Conservation (phyloP, 2,888 invertebrate genomes). For the Fabriciana adippe region DNA sequence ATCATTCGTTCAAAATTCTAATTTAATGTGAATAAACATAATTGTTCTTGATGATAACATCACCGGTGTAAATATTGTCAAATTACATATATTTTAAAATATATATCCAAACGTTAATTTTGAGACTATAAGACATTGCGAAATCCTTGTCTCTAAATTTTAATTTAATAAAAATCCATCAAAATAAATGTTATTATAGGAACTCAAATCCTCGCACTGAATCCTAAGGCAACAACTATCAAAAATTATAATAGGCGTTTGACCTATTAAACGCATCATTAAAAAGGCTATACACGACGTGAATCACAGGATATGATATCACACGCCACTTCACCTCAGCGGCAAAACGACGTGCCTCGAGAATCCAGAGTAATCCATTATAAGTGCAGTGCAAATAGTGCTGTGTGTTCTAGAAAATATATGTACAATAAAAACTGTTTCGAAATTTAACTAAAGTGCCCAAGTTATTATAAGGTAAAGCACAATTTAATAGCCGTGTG, state of each 20-base stretch:
- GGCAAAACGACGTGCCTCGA: slow-evolving; percentile 58
- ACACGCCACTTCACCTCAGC: slow-evolving; percentile 58
- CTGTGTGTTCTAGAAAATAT: slow-evolving; percentile 23
- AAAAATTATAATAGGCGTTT: slow-evolving; percentile 67
- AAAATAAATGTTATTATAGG: background rate
- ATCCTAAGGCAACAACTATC: slow-evolving; percentile 38
- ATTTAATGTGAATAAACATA: no score
- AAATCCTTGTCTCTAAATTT: background rate
- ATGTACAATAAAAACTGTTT: slow-evolving; percentile 7
- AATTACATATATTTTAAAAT: no score
- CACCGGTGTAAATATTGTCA: no score
- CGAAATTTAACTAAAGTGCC: background rate
- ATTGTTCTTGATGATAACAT: no score
- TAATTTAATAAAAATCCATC: background rate
- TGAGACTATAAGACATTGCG: no score
- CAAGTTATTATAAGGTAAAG: background rate
- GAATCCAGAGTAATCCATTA: slow-evolving; percentile 57
- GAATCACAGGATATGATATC: slow-evolving; percentile 76
- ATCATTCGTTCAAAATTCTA: no score
- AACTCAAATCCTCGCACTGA: background rate
- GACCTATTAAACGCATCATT: slow-evolving; percentile 64
- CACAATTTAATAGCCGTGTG: slow-evolving; percentile 15
- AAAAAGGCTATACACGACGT: slow-evolving; percentile 51
- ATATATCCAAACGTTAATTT: no score
- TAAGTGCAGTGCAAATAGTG: slow-evolving; percentile 68